Conservation (phyloP, 2,888 invertebrate genomes). For the Oconnorella tubifera region DNA sequence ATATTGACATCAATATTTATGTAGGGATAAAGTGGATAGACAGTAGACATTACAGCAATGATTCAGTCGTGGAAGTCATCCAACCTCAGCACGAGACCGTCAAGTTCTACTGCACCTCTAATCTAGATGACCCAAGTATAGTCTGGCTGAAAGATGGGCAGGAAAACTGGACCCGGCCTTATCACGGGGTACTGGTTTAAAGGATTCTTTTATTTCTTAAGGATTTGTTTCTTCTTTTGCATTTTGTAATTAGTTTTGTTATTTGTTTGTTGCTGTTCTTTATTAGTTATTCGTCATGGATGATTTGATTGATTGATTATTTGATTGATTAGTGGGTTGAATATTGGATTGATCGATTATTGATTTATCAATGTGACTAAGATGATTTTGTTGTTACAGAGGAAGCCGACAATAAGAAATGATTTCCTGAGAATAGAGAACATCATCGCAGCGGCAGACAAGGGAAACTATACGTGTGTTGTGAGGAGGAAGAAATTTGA, state of each 20-base stretch:
- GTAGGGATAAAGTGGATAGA: too few relatives aligned
- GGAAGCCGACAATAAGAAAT: background rate
- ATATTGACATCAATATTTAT: too few relatives aligned
- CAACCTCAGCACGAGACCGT: slow-evolving; percentile 6
- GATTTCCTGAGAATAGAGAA: background rate
- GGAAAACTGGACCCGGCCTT: background rate
- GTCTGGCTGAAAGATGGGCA: slow-evolving; percentile 1
- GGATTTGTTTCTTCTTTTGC: too few relatives aligned
- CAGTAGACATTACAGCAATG: too few relatives aligned
- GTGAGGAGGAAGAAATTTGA: background rate
- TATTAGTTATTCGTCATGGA: too few relatives aligned
- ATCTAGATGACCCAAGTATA: background rate
- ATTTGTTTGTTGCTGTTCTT: background rate
- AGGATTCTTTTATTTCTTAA: too few relatives aligned
- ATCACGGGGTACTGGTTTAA: background rate
- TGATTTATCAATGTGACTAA: too few relatives aligned
- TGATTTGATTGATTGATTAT: too few relatives aligned
- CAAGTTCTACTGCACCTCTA: background rate
- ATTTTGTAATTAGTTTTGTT: too few relatives aligned
- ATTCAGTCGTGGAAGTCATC: too few relatives aligned
- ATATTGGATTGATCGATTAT: background rate
- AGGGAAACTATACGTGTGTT: slow-evolving; percentile 3
- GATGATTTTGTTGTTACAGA: too few relatives aligned
- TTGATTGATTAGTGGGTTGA: background rate
- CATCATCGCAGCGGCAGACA: background rate